Evolutionary conservation across 2,113 vertebrate species (phyloP).

Genomic region (Alces alces): DNA sequence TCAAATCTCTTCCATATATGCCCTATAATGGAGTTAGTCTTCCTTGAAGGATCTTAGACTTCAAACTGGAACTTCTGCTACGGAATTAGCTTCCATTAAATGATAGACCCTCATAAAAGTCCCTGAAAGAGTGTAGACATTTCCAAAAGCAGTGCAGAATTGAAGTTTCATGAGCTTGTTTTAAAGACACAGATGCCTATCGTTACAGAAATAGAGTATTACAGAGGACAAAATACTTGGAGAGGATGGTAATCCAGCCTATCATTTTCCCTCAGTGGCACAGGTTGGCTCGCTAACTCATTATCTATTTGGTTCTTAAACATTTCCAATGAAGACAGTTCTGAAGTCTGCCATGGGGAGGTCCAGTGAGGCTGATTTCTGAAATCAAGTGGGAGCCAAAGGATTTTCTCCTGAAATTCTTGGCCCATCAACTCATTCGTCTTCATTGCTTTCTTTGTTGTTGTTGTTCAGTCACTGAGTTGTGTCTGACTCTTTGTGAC

Average conservation of each 20-base stretch:
- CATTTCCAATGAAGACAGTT: not conserved
- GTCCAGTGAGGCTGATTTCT: not conserved
- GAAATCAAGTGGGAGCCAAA: not conserved
- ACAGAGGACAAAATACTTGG: not conserved
- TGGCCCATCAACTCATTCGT: not conserved
- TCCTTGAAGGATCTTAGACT: conserved; percentile 54
- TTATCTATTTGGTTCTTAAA: not conserved
- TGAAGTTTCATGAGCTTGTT: conserved; percentile 32
- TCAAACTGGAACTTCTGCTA: not conserved
- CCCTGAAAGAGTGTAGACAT: not conserved
- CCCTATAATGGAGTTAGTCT: conserved; percentile 53
- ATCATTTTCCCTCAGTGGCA: not conserved
- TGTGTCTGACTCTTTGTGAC: not conserved
- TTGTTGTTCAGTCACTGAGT: not conserved
- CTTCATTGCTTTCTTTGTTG: not conserved
- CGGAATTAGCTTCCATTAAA: conserved; percentile 25
- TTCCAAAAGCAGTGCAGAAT: not conserved
- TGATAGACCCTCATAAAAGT: conserved; percentile 47
- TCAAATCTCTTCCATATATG: conserved; percentile 3
- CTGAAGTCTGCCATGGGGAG: not conserved
- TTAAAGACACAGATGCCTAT: not conserved
- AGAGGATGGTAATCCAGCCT: not conserved
- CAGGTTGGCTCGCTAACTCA: not conserved
- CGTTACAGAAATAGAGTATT: not conserved
- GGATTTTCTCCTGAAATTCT: not conserved